Evolutionary conservation across 2,113 vertebrate genomes (phyloP).

Genomic region (Lophochroa leadbeateri): DNA sequence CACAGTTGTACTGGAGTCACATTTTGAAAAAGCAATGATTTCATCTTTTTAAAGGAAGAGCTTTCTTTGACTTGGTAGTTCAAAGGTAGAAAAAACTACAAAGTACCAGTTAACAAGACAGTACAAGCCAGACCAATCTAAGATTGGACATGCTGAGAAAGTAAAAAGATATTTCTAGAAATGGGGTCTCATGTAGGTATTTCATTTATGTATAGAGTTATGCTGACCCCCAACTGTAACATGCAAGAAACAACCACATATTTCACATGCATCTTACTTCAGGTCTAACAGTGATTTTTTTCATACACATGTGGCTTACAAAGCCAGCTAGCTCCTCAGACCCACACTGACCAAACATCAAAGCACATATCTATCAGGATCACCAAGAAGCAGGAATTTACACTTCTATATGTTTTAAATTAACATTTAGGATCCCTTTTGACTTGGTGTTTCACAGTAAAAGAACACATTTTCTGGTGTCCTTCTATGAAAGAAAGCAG

Average conservation of each 20-base stretch:
- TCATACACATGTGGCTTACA: rapidly evolving
- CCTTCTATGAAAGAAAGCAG: background rate
- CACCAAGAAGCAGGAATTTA: background rate
- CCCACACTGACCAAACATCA: background rate
- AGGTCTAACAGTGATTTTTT: background rate
- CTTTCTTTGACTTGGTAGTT: background rate
- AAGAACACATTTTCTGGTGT: background rate
- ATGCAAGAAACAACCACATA: background rate
- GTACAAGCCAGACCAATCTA: background rate
- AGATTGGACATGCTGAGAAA: background rate
- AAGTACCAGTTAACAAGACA: background rate
- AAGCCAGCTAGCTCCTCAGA: background rate
- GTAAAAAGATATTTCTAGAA: background rate
- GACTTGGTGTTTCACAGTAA: background rate
- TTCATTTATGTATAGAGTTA: background rate
- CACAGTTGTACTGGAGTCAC: background rate
- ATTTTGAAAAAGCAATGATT: background rate
- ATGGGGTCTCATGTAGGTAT: background rate
- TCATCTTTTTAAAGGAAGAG: background rate
- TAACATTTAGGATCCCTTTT: background rate
- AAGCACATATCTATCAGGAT: background rate
- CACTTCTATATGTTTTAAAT: background rate
- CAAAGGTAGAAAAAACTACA: background rate
- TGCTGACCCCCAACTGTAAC: background rate
- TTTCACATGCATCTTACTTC: background rate